Evolutionary conservation across 2,797 vertebrate genomes (phyloP), one percentile per base, ranked within the genome.

Genomic region (Myotis myotis): DNA sequence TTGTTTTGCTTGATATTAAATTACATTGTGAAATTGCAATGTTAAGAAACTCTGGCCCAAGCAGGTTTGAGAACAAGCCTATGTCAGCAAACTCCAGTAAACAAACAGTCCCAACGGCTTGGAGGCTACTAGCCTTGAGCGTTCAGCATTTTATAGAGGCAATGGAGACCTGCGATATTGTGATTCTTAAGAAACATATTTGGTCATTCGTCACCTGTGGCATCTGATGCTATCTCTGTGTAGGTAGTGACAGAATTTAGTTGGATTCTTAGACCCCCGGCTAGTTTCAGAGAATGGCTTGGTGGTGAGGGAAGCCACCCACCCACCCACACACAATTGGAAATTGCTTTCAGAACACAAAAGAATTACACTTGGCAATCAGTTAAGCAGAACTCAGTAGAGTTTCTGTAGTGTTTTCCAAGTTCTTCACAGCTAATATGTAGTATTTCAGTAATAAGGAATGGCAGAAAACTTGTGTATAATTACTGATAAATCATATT

Each of bases 391-490:
- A 95, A 41, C 25, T 88, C 36, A 41, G 10, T 38, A 17, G n/a
- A 60, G 17, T 89, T 87, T 72, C 33, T 92, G 36, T 16, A 19
- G 36, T 78, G 7, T 28, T 95, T 51, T 33, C 41, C 33, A n/a
- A 87, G 87, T 86, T 85, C 8, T 80, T 90, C 47, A 83, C 20
- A 89, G 66, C 36, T 87, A 86, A 70, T 82, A 74, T 38, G 20
- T 17, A 55, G 83, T 36, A 70, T 30, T 90, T 62, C 23, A 30
- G 53, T 74, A 64, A 66, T 76, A 88, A 74, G 62, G 88, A 79
- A 57, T 66, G 82, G 55, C 1, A 79, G 38, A 41, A 75, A 74
- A 66, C 1, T 75, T 74, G 38, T 17, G 15, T 66, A 30, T 91
- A 28, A 47, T 44, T 76, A 89, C 64, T 22, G 36, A 86, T 89